Evolutionary conservation across 2,797 vertebrate species (phyloP).

Genomic region (Psittacula echo): DNA sequence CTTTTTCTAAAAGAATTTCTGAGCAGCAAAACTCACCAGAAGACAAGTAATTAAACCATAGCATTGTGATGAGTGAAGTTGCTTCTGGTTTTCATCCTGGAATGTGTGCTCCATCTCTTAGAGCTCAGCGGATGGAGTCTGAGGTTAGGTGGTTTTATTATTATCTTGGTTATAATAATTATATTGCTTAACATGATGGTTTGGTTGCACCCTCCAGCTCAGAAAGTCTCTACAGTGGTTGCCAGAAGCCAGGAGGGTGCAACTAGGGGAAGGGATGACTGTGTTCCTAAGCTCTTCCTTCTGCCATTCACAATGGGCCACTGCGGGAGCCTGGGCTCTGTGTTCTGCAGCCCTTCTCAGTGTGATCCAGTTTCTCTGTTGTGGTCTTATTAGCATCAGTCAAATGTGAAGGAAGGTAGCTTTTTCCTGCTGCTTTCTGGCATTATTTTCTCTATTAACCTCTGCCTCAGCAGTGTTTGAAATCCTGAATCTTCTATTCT

Average conservation of each 20-base stretch:
- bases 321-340: neutral
- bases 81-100: slow-evolving; percentile 62
- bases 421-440: neutral
- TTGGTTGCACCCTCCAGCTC: slow-evolving; percentile 47
- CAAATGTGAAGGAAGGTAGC: neutral
- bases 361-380: neutral
- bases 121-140: slow-evolving; percentile 52
- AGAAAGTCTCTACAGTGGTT: slow-evolving; percentile 48
- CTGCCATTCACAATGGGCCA: neutral
- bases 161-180: slow-evolving; percentile 51
- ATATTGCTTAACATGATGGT: slow-evolving; percentile 51
- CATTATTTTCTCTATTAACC: neutral
- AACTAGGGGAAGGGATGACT: neutral
- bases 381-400: neutral
- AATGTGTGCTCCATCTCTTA: slow-evolving; percentile 59
- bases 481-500: neutral
- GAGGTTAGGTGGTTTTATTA: slow-evolving; percentile 59
- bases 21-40: slow-evolving; percentile 60
- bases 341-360: neutral
- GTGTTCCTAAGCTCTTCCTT: slow-evolving; percentile 17
- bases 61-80: slow-evolving; percentile 58
- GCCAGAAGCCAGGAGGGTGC: slow-evolving; percentile 31
- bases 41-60: slow-evolving; percentile 46
- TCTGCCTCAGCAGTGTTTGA: neutral
- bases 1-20: slow-evolving; percentile 76